Conservation (phyloP, 1,140 invertebrate species). For the Drosophila lacertosa region DNA sequence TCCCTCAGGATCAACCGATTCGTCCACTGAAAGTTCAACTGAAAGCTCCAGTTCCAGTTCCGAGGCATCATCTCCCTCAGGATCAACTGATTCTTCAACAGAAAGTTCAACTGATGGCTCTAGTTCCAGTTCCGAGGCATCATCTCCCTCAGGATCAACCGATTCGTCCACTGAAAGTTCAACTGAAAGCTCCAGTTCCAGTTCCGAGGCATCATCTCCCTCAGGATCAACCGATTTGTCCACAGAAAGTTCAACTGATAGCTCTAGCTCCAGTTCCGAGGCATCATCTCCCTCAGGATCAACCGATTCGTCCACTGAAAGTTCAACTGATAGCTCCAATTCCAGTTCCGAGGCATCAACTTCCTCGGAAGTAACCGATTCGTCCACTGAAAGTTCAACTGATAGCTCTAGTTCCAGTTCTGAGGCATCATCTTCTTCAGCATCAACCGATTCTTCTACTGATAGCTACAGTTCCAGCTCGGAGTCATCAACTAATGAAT, state of each 20-base stretch:
- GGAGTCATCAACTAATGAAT: not conserved
- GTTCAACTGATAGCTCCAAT: not conserved
- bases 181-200: not conserved
- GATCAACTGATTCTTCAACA: not conserved
- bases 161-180: constrained; percentile 2
- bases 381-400: not conserved
- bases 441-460: not conserved
- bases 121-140: not conserved
- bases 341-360: not conserved
- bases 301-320: not conserved
- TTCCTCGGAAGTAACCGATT: not conserved
- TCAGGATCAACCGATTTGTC: not conserved
- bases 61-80: too few species aligned
- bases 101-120: constrained; percentile 1
- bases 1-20: not conserved
- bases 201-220: not conserved
- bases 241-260: not conserved
- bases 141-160: too few species aligned
- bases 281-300: constrained; percentile 1
- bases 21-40: not conserved
- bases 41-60: not conserved
- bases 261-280: constrained; percentile 8
- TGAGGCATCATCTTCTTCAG: constrained; percentile 8
- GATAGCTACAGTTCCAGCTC: not conserved
- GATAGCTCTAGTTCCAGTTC: constrained; percentile 13